Evolutionary conservation across 2,888 invertebrate species (phyloP), one percentile per base, ranked within the genome.

Genomic region (Merodon equestris): DNA sequence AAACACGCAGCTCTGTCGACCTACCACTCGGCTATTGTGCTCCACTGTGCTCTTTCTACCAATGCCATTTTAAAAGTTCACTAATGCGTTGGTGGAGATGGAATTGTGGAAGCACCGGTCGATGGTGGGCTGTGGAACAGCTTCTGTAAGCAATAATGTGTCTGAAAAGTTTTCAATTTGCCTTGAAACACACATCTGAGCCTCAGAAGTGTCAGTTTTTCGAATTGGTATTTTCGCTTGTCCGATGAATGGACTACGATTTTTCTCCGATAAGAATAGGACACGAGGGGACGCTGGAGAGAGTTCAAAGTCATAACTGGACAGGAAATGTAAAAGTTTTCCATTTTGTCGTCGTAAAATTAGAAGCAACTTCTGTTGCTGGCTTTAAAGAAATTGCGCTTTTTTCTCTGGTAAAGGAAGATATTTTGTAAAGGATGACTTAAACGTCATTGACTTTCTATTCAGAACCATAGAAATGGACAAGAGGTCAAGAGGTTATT

Each of bases 111-210:
- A 2, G 48, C n/a, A 9, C n/a, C 3, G 19, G 5, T 17, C 0
- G 27, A 15, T 18, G 44, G 12, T n/a, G 19, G 18, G 18, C 18
- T 7, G 48, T 47, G 47, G 12, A 74, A 74, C 48, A 79, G 74
- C 79, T 79, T 79, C 79, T 74, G 79, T 79, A 74, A 73, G 79
- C 79, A 79, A 79, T 79, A 79, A 79, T 74, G 79, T 79, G 79
- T 79, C 79, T 79, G 79, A 64, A 79, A 79, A 79, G 79, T 79
- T 79, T 79, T 79, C 79, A 79, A 79, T 79, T 79, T 79, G 74
- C 68, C 60, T 79, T 79, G 64, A 68, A 77, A 77, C 67, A 79
- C 79, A 79, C 79, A 79, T 79, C 79, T 79, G 79, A 68, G 79
- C 74, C 79, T 79, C 58, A 60, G 63, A 64, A 70, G 74, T 79